Conservation (phyloP, 1,140 invertebrate species). For the Halictus rubicundus region DNA sequence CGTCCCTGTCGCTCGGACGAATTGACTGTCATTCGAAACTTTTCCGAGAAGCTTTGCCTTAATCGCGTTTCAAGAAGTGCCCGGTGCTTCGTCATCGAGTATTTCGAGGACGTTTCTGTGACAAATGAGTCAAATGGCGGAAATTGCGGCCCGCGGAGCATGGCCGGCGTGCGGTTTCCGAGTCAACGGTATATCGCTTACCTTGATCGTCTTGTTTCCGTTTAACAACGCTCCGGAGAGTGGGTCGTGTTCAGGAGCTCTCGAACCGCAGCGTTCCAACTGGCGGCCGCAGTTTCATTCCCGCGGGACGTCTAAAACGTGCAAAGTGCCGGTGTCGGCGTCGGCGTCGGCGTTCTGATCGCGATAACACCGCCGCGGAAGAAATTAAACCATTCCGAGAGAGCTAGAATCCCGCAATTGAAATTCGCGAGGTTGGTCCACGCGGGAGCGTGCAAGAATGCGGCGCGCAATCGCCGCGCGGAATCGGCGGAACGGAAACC, state of each 20-base stretch:
- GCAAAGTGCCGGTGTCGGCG: too few relatives aligned
- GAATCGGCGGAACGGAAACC: constrained; percentile 1
- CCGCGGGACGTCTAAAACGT: neutral
- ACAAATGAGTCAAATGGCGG: too few relatives aligned
- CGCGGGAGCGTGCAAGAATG: constrained; percentile 33
- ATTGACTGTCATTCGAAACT: too few relatives aligned
- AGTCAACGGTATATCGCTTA: neutral
- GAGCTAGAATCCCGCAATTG: constrained; percentile 30
- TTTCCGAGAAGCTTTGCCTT: too few relatives aligned
- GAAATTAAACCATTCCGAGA: constrained; percentile 33
- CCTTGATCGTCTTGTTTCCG: constrained; percentile 26
- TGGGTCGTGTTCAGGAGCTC: neutral
- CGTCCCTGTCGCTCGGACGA: too few relatives aligned
- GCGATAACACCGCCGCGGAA: constrained; percentile 18
- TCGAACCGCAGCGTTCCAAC: neutral
- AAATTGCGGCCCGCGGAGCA: too few relatives aligned
- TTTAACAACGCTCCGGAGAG: constrained; percentile 1
- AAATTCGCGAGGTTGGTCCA: constrained; percentile 30
- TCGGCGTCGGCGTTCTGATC: neutral
- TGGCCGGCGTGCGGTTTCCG: neutral
- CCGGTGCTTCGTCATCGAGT: too few relatives aligned
- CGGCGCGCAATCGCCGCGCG: constrained; percentile 3
- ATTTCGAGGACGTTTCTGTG: too few relatives aligned
- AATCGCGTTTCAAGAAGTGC: too few relatives aligned
- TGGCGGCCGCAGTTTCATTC: constrained; percentile 1